Conservation (phyloP, 2,888 invertebrate genomes). For the Fissipunctia ypsillon region DNA sequence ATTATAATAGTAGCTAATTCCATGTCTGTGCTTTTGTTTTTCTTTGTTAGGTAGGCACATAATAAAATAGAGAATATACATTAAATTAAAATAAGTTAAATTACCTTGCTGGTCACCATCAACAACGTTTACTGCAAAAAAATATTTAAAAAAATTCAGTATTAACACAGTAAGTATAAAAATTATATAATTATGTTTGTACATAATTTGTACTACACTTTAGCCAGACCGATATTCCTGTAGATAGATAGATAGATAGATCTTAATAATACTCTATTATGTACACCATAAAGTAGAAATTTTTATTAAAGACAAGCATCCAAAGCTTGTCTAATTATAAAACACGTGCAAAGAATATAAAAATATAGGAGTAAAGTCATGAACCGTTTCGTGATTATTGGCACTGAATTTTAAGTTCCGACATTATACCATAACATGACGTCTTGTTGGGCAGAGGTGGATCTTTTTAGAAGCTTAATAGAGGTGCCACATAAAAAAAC, state of each 20-base stretch:
- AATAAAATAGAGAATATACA: background rate
- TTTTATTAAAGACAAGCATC: too few species aligned
- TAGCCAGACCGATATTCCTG: background rate
- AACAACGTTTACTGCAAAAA: slow-evolving; percentile 54
- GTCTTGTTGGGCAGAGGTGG: background rate
- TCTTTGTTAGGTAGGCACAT: background rate
- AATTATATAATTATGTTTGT: background rate
- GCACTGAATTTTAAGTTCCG: background rate
- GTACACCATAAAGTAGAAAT: too few species aligned
- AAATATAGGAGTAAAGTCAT: too few species aligned
- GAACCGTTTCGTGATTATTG: background rate
- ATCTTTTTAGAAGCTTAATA: too few species aligned
- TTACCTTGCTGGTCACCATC: slow-evolving; percentile 44
- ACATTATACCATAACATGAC: background rate
- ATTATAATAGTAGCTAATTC: background rate
- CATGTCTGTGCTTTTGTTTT: background rate
- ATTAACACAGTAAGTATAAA: background rate
- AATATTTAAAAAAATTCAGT: background rate
- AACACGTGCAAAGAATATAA: too few species aligned
- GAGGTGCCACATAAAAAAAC: too few species aligned
- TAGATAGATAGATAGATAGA: too few species aligned
- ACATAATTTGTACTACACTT: background rate
- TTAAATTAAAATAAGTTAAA: background rate
- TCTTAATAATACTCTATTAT: too few species aligned
- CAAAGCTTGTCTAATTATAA: too few species aligned